phyloP scores from a whole-genome alignment of 2,113 vertebrate genomes.

The Telmatochromis brachygnathus region DNA sequence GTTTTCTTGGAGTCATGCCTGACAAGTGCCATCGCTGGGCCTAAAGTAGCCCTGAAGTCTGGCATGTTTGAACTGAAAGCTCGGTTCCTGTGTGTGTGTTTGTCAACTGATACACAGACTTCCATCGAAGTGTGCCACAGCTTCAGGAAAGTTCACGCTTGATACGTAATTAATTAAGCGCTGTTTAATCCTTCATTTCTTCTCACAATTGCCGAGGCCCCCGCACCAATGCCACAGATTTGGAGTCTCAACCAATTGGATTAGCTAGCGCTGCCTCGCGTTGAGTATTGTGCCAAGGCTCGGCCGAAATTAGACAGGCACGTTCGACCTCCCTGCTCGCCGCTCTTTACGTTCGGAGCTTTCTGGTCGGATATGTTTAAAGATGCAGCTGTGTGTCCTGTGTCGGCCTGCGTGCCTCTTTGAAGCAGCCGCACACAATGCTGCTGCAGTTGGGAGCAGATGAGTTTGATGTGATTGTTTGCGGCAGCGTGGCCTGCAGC shows the following conservation, averaged over 20 bases:
- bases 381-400: neutral
- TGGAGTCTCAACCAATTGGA: conserved; percentile 45
- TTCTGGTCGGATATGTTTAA: neutral
- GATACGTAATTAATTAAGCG: conserved; percentile 59
- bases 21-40: neutral
- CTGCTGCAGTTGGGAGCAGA: conserved; percentile 49
- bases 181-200: conserved; percentile 56
- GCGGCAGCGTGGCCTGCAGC: conserved; percentile 56
- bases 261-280: conserved; percentile 35
- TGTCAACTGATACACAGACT: neutral
- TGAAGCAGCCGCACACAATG: conserved; percentile 9
- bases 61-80: neutral
- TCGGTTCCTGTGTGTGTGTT: neutral
- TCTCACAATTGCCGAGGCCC: conserved; percentile 31
- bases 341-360: neutral
- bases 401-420: neutral
- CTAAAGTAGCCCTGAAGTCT: neutral
- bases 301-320: conserved; percentile 3
- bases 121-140: neutral
- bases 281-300: conserved; percentile 3
- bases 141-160: conserved; percentile 38
- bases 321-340: neutral
- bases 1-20: neutral
- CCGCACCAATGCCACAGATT: conserved; percentile 40
- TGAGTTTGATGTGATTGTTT: conserved; percentile 60